These are phyloP conservation scores for Thrips palmi DNA, from an alignment of 1,140 invertebrate species.

Conservation along the genomic window DNA sequence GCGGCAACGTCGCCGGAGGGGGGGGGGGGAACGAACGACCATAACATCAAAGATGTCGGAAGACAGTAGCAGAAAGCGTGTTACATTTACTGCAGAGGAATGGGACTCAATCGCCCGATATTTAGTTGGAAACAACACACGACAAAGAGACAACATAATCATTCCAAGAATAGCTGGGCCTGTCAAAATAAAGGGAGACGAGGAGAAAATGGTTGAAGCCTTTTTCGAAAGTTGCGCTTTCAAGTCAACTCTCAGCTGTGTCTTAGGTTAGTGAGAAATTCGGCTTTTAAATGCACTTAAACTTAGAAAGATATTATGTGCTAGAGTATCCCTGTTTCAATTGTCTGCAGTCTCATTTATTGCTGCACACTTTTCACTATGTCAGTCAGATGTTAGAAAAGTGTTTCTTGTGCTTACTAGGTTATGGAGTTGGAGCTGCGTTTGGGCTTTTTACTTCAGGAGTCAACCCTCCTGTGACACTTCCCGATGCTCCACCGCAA, in stretches of 20 bases:
- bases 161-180: conserved; percentile 59
- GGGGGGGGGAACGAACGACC: too few relatives aligned
- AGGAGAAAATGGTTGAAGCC: conserved; percentile 72
- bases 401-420: conserved; percentile 28
- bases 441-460: conserved; percentile 91
- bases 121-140: conserved; percentile 39
- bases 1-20: too few relatives aligned
- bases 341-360: too few relatives aligned
- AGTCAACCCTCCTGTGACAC: conserved; percentile 48
- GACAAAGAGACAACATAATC: conserved; percentile 61
- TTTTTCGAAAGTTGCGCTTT: conserved; percentile 84
- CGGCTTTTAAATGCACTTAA: neutral
- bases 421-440: conserved; percentile 81
- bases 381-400: conserved; percentile 3
- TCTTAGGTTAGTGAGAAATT: conserved; percentile 36
- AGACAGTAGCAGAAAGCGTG: too few relatives aligned
- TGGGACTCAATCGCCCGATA: too few relatives aligned
- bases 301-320: neutral
- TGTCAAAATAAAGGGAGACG: conserved; percentile 59
- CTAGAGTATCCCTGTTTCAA: neutral
- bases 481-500: conserved; percentile 58
- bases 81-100: too few relatives aligned
- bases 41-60: too few relatives aligned
- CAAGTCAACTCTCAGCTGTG: conserved; percentile 77
- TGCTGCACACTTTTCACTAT: too few relatives aligned